Evolutionary conservation across 2,113 vertebrate species (phyloP).

Genomic region (Dendropsophus ebraccatus): DNA sequence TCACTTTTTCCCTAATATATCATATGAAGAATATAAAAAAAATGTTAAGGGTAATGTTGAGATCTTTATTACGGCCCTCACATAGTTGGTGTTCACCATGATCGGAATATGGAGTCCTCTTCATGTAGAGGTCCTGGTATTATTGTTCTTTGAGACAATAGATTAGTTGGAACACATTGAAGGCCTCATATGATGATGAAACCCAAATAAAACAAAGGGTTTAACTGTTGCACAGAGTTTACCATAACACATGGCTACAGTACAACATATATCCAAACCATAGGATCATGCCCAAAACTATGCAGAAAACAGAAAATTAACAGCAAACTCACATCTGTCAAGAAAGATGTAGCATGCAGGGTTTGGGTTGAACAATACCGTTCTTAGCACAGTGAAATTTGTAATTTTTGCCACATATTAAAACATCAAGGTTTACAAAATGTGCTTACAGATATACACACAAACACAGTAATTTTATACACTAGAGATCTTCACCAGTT

Average conservation of each 20-base stretch:
- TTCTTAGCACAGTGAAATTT: conserved; percentile 18
- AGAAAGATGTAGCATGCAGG: conserved; percentile 46
- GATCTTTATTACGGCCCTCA: background rate
- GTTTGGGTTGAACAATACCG: background rate
- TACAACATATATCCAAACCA: conserved; percentile 17
- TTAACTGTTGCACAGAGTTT: conserved; percentile 6
- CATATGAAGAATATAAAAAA: conserved; percentile 22
- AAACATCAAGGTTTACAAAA: conserved; percentile 54
- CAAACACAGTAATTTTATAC: conserved; percentile 45
- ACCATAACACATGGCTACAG: conserved; percentile 23
- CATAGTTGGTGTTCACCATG: background rate
- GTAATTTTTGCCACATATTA: conserved; percentile 49
- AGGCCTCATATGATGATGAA: background rate
- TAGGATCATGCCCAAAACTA: conserved; percentile 34
- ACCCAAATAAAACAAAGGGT: conserved; percentile 6
- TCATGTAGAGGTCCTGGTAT: background rate
- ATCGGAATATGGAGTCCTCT: background rate
- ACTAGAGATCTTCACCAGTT: conserved; percentile 26
- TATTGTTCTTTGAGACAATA: background rate
- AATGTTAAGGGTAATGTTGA: background rate
- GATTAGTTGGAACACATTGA: background rate
- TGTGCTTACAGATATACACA: conserved; percentile 38
- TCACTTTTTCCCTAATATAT: conserved; percentile 6
- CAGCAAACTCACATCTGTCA: conserved; percentile 19
- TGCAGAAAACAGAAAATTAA: conserved; percentile 1